Percentiles rank a stretch among this genome's conserved stretches.
Evolutionary conservation across 1,140 invertebrate species (phyloP).

Genomic region (Psix sp.): DNA sequence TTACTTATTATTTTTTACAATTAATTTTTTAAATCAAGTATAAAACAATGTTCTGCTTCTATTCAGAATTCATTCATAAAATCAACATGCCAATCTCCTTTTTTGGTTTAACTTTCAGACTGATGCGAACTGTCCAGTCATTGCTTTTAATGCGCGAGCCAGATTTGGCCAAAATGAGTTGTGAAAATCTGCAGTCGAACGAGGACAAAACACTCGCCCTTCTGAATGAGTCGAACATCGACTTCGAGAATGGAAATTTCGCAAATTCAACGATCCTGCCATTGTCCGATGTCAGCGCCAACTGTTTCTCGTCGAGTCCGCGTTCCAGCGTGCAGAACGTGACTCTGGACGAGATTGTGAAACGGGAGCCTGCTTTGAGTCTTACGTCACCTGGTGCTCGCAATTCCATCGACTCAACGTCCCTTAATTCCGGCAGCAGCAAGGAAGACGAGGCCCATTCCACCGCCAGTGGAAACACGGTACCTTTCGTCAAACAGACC

Average conservation of each 20-base stretch:
- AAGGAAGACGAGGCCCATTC: constrained; percentile 65
- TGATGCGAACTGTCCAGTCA: constrained; percentile 82
- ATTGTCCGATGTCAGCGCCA: constrained; percentile 23
- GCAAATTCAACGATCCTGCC: constrained; percentile 61
- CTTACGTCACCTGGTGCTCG: constrained; percentile 60
- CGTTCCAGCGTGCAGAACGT: constrained; percentile 28
- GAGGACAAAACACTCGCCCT: constrained; percentile 24
- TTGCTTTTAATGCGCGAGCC: constrained; percentile 81
- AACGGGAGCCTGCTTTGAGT: constrained; percentile 32
- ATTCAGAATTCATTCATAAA: too few relatives aligned
- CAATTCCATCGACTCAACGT: constrained; percentile 67
- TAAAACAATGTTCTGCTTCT: too few relatives aligned
- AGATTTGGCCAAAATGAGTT: constrained; percentile 75
- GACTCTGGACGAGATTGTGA: constrained; percentile 34
- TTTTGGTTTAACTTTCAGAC: constrained; percentile 64
- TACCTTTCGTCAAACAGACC: constrained; percentile 28
- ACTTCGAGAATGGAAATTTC: constrained; percentile 58
- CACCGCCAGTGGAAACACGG: constrained; percentile 13
- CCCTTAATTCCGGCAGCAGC: constrained; percentile 68
- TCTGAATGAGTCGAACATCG: constrained; percentile 24
- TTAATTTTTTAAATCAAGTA: too few relatives aligned
- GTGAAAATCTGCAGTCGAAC: constrained; percentile 47
- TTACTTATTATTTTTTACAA: too few relatives aligned
- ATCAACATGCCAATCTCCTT: too few relatives aligned
- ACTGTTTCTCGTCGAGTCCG: constrained; percentile 22